These are phyloP conservation scores for Mus caroli DNA, from an alignment of 2,797 vertebrate genomes.

Conservation along the genomic window DNA sequence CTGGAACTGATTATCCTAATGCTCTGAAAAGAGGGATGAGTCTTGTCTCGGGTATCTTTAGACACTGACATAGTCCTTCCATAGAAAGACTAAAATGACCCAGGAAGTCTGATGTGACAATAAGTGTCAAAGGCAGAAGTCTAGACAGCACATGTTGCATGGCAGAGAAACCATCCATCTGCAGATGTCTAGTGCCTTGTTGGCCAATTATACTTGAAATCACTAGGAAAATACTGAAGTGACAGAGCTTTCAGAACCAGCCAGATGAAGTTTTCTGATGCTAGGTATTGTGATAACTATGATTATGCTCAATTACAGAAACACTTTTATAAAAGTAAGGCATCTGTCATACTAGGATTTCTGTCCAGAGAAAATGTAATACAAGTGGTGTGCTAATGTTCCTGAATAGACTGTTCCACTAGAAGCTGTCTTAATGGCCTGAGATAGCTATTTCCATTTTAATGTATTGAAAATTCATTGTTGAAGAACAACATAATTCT, in stretches of 20 bases:
- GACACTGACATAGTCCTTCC: background rate
- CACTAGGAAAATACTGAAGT: background rate
- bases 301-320: constrained; percentile 7
- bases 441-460: constrained; percentile 9
- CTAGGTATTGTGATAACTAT: background rate
- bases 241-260: background rate
- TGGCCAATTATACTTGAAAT: background rate
- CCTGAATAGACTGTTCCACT: background rate
- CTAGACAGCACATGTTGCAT: background rate
- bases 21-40: background rate
- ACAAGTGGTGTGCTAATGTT: background rate
- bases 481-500: background rate
- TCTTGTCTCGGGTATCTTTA: background rate
- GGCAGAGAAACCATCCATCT: background rate
- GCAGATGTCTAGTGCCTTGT: background rate
- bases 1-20: background rate
- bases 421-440: background rate
- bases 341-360: background rate
- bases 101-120: background rate
- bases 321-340: background rate
- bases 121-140: constrained; percentile 14
- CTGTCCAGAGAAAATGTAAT: background rate
- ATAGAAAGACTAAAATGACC: background rate
- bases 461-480: background rate
- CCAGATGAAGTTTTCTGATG: background rate